Evolutionary conservation across 2,888 invertebrate genomes (phyloP), one percentile per base, ranked within the genome.

Genomic region (Lordiphosa andalusiaca): DNA sequence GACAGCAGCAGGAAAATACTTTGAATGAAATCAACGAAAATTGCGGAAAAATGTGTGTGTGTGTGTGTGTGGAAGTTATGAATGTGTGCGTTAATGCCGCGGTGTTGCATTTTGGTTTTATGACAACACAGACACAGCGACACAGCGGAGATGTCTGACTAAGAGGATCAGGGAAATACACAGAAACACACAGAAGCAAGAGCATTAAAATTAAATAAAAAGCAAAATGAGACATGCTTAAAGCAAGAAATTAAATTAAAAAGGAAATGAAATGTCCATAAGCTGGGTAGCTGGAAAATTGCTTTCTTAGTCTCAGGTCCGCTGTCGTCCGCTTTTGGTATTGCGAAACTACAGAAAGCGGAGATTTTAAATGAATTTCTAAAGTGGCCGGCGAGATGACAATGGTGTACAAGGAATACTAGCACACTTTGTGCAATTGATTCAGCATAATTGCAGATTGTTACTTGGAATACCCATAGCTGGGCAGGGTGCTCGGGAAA

Each of bases 201-300:
- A 51, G 58, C 47, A 58, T 53, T 42, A 52, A 67, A 76, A 62
- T 70, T 54, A 76, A 69, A 60, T 57, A 53, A 53, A 41, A 61
- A 44, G 50, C 47, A 52, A 51, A 73, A 66, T 50, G 59, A 46
- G 56, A 63, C 56, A 68, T 54, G 44, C 41, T 53, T 66, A 73
- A 54, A 55, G 63, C 62, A 47, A 42, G 40, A 57, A 84, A 85
- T 77, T 80, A 85, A 83, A 85, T 85, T 85, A 71, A 75, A 78
- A 75, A 59, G 84, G 77, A 77, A 77, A 85, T 80, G 59, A 65
- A 78, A 81, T 76, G 62, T 70, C 56, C 54, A 57, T 73, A 58
- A 73, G 71, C 63, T 55, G 36, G 6, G 6, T 33, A 30, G 10
- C 30, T 30, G 50, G 19, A 4, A 37, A 30, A 42, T 9, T 9